Evolutionary conservation across 2,888 invertebrate genomes (phyloP).

Genomic region (Rhynchonema sp.): DNA sequence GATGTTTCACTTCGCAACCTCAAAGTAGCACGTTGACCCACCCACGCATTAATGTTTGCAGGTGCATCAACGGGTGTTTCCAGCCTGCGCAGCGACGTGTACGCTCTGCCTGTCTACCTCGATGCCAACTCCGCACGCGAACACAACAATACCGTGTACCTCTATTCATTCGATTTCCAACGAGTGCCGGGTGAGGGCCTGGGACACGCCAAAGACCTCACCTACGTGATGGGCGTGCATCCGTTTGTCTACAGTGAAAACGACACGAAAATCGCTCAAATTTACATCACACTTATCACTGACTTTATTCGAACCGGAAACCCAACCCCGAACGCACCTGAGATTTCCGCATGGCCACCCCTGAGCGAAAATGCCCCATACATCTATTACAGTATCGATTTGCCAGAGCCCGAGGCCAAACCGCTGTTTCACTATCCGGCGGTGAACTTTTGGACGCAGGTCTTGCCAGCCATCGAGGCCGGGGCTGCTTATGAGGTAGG

Average conservation of each 20-base stretch:
- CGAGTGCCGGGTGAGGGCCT: not conserved
- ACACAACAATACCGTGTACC: slow-evolving; percentile 1
- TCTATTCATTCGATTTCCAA: slow-evolving; percentile 7
- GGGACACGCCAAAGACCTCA: slow-evolving; percentile 5
- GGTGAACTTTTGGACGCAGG: slow-evolving; percentile 1
- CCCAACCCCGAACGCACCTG: slow-evolving; percentile 2
- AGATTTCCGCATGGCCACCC: not conserved
- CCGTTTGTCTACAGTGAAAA: not conserved
- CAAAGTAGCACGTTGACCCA: too few species aligned
- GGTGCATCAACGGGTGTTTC: too few species aligned
- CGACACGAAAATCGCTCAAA: not conserved
- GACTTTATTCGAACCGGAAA: slow-evolving; percentile 6
- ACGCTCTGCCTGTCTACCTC: not conserved
- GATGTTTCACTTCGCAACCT: too few species aligned
- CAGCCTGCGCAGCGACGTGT: too few species aligned
- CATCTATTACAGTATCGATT: slow-evolving; percentile 4
- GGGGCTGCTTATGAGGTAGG: not conserved
- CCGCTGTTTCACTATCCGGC: slow-evolving; percentile 5
- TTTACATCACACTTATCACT: slow-evolving; percentile 1
- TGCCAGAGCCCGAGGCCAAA: not conserved
- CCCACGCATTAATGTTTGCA: too few species aligned
- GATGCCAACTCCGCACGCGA: not conserved
- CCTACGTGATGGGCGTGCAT: slow-evolving; percentile 6
- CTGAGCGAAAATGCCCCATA: not conserved
- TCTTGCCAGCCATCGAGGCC: not conserved